phyloP scores from a whole-genome alignment of 2,797 vertebrate genomes.

The Potorous gilbertii region DNA sequence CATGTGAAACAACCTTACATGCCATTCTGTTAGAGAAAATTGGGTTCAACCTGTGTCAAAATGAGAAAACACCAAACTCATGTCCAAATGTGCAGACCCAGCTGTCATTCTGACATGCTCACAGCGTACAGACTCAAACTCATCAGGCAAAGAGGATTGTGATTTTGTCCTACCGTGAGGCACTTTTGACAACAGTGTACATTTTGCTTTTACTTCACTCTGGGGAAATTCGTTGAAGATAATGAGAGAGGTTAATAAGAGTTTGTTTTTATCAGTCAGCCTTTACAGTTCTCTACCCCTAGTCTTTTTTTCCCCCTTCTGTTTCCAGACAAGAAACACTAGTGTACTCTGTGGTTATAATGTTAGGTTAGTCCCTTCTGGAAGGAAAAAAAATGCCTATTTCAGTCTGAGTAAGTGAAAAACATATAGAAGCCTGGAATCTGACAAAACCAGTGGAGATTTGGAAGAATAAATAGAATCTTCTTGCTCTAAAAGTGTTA shows the following conservation, averaged over 20 bases:
- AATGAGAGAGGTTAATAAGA: constrained; percentile 32
- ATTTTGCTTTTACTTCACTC: neutral
- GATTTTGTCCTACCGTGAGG: neutral
- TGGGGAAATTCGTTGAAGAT: constrained; percentile 8
- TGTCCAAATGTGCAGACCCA: neutral
- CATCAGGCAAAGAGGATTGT: neutral
- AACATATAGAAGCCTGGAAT: neutral
- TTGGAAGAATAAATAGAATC: neutral
- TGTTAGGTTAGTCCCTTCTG: neutral
- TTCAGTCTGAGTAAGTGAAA: constrained; percentile 19
- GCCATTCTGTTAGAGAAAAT: neutral
- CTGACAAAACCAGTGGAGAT: neutral
- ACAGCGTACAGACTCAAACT: neutral
- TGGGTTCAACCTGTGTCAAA: neutral
- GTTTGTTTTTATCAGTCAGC: constrained; percentile 20
- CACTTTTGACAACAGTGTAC: neutral
- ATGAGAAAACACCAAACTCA: neutral
- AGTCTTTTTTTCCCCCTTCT: neutral
- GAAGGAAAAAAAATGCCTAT: neutral
- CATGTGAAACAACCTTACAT: neutral
- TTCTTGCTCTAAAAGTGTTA: constrained; percentile 3
- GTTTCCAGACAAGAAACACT: neutral
- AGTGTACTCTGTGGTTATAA: neutral
- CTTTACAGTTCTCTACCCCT: neutral
- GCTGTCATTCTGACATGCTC: neutral